phyloP scores from a whole-genome alignment of 2,113 vertebrate genomes.

The Colistium nudipinnis region DNA sequence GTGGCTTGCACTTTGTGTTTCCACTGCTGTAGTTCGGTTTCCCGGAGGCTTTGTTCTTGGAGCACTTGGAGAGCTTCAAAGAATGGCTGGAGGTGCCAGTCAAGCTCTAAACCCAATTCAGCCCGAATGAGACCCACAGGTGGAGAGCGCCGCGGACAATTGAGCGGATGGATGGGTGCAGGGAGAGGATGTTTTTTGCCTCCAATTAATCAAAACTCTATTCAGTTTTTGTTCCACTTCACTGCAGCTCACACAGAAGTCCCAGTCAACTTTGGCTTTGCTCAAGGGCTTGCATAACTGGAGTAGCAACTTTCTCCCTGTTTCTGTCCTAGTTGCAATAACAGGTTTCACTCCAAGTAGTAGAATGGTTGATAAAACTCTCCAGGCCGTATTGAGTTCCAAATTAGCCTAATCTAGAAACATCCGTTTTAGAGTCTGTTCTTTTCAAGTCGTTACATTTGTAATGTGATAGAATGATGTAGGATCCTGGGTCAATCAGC shows the following conservation, averaged over 20 bases:
- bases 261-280: conserved; percentile 38
- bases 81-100: conserved; percentile 44
- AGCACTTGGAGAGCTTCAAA: conserved; percentile 43
- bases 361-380: not conserved
- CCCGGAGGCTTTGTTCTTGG: conserved; percentile 55
- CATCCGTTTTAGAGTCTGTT: too few species aligned
- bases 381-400: not conserved
- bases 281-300: conserved; percentile 59
- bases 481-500: too few species aligned
- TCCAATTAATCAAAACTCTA: conserved; percentile 59
- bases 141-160: conserved; percentile 32
- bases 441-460: too few species aligned
- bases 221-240: conserved; percentile 46
- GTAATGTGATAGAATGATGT: not conserved
- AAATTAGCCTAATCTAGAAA: not conserved
- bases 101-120: conserved; percentile 42
- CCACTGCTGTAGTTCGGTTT: conserved; percentile 41
- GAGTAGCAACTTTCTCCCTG: conserved; percentile 12
- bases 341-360: conserved; percentile 4
- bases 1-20: conserved; percentile 22
- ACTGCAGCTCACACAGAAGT: conserved; percentile 45
- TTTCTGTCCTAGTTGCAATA: conserved; percentile 31
- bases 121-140: conserved; percentile 52
- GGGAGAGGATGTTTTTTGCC: conserved; percentile 56
- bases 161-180: conserved; percentile 11